phyloP scores from a whole-genome alignment of 2,888 invertebrate species.

The Plagodis pulveraria region DNA sequence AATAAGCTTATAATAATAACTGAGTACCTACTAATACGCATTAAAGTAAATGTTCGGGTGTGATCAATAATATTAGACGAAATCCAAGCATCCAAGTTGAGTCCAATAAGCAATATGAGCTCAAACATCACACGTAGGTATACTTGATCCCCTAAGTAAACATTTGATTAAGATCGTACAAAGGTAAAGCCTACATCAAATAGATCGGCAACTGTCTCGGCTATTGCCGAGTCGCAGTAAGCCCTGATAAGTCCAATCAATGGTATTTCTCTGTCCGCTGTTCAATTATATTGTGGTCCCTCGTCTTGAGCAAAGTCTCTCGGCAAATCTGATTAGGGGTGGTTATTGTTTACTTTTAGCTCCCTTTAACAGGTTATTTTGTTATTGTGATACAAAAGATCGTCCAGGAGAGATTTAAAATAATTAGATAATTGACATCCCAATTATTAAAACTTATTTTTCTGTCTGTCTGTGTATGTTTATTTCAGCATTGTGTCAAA shows the following conservation, averaged over 20 bases:
- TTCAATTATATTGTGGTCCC: constrained; percentile 36
- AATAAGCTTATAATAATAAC: no score
- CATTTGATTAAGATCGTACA: constrained; percentile 17
- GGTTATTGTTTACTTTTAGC: constrained; percentile 36
- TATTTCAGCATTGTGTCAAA: no score
- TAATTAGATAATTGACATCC: no score
- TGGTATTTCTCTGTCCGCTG: constrained; percentile 21
- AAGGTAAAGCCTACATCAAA: constrained; percentile 25
- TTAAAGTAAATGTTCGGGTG: not conserved
- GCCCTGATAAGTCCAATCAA: constrained; percentile 30
- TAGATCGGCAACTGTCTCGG: constrained; percentile 18
- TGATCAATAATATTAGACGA: constrained; percentile 7
- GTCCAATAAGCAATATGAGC: constrained; percentile 15
- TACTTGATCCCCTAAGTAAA: constrained; percentile 15
- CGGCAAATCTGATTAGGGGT: constrained; percentile 43
- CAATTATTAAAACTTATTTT: no score
- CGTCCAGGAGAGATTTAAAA: no score
- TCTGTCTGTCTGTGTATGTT: no score
- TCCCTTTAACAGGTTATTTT: not conserved
- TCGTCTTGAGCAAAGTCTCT: constrained; percentile 33
- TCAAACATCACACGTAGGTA: constrained; percentile 12
- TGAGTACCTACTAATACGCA: not conserved
- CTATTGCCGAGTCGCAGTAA: constrained; percentile 20
- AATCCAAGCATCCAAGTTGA: constrained; percentile 8
- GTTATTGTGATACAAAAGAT: no score